Conservation (phyloP, 2,888 invertebrate species). For the Drepana falcataria region DNA sequence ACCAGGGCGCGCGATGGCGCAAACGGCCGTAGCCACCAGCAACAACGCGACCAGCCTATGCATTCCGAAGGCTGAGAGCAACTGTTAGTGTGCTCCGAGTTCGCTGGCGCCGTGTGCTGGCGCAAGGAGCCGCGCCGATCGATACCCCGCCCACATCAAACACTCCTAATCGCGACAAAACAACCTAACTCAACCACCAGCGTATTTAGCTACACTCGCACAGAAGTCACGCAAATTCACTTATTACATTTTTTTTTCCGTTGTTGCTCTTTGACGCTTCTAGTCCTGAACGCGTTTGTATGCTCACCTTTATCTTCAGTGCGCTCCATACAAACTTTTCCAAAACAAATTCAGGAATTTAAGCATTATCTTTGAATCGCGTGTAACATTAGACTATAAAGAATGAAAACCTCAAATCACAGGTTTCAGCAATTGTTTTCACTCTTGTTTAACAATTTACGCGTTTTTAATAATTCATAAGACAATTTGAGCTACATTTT, state of each 20-base stretch:
- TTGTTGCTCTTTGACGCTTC: too few species aligned
- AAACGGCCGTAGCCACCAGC: constrained; percentile 38
- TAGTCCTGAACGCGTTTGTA: too few species aligned
- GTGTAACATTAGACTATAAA: too few species aligned
- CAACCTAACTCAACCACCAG: constrained; percentile 20
- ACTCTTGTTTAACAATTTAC: too few species aligned
- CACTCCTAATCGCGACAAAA: constrained; percentile 24
- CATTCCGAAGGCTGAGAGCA: constrained; percentile 33
- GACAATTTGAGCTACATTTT: too few species aligned
- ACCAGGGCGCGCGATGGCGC: constrained; percentile 50
- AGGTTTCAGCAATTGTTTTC: too few species aligned
- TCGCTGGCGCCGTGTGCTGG: constrained; percentile 28
- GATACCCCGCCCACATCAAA: constrained; percentile 71
- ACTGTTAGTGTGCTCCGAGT: constrained; percentile 13
- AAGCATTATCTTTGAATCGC: too few species aligned
- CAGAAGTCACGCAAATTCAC: neutral
- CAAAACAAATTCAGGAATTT: too few species aligned
- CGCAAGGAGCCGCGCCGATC: constrained; percentile 62
- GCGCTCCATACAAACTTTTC: too few species aligned
- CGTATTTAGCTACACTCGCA: neutral
- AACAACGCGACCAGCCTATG: constrained; percentile 40
- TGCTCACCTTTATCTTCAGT: too few species aligned
- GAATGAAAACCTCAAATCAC: too few species aligned
- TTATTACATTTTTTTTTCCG: neutral
- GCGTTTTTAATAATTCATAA: too few species aligned